Evolutionary conservation across 2,888 invertebrate genomes (phyloP).

Genomic region (Coelinius sp.): DNA sequence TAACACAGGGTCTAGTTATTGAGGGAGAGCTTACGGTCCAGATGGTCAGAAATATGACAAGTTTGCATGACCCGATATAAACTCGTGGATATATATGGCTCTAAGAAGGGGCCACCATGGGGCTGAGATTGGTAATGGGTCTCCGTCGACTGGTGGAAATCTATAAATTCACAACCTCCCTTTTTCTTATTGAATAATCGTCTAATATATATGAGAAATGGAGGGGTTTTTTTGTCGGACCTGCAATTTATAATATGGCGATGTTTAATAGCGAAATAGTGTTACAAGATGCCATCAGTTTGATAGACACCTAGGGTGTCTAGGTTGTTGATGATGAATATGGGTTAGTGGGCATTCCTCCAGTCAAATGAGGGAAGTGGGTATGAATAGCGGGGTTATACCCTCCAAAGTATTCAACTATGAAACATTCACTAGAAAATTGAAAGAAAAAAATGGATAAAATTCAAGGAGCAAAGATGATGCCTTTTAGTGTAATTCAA

Average conservation of each 20-base stretch:
- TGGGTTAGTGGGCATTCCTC: too few species aligned
- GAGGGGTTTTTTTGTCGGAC: not conserved
- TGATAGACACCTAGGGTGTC: too few species aligned
- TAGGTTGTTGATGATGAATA: not conserved
- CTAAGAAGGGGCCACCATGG: conserved; percentile 35
- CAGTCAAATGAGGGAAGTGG: too few species aligned
- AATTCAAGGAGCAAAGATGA: too few species aligned
- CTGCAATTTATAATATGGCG: not conserved
- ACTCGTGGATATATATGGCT: conserved; percentile 40
- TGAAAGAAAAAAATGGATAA: too few species aligned
- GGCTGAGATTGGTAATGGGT: conserved; percentile 34
- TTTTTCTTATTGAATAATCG: conserved; percentile 12
- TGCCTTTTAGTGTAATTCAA: too few species aligned
- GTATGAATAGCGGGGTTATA: too few species aligned
- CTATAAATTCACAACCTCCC: conserved; percentile 30
- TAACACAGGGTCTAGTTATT: conserved; percentile 43
- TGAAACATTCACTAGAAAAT: too few species aligned
- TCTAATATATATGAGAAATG: conserved; percentile 17
- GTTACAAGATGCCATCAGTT: too few species aligned
- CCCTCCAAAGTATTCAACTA: too few species aligned
- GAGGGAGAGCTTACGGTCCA: conserved; percentile 48
- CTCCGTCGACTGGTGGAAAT: conserved; percentile 39
- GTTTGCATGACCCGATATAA: conserved; percentile 50
- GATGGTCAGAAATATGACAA: conserved; percentile 59
- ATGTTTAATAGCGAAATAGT: not conserved